These are phyloP conservation scores for Beroe forskalii DNA, from an alignment of 37 sponge, comb jelly and placozoan genomes.

Conservation along the genomic window DNA sequence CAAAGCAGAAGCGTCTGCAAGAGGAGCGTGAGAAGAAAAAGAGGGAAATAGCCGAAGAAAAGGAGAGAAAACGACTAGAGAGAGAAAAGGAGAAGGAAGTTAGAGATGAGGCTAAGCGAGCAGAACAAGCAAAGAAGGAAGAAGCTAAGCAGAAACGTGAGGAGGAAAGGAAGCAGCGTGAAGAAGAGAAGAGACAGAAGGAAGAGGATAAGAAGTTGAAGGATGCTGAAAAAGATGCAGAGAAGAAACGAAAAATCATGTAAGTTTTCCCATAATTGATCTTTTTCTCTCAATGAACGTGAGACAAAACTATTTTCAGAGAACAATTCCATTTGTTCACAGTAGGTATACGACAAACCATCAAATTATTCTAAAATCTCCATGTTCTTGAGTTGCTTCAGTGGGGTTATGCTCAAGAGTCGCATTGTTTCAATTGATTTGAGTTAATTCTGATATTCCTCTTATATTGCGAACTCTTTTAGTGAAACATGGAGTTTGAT, in stretches of 20 bases:
- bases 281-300: too few species aligned
- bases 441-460: too few species aligned
- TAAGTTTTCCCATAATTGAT: too few species aligned
- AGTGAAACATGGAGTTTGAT: too few species aligned
- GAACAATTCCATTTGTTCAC: too few species aligned
- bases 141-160: background rate
- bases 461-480: too few species aligned
- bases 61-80: conserved; percentile 28
- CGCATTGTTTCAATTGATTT: too few species aligned
- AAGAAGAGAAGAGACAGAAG: conserved; percentile 55
- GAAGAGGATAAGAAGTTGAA: conserved; percentile 20
- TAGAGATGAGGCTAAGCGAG: conserved; percentile 30
- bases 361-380: too few species aligned
- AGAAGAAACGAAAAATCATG: conserved; percentile 23
- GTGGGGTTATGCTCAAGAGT: too few species aligned
- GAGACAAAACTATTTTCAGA: too few species aligned
- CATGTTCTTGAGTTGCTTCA: too few species aligned
- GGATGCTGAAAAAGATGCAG: conserved; percentile 30
- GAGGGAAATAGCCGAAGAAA: conserved; percentile 30
- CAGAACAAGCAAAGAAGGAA: conserved; percentile 30
- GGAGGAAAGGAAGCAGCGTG: conserved; percentile 12
- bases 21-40: conserved; percentile 58
- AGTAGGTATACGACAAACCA: too few species aligned
- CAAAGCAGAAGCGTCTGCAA: conserved; percentile 45
- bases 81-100: conserved; percentile 54